A percentile compares a stretch with the other conserved stretches of the same genome.
phyloP scores from a whole-genome alignment of 2,113 vertebrate species.

The Syngnathus typhle region DNA sequence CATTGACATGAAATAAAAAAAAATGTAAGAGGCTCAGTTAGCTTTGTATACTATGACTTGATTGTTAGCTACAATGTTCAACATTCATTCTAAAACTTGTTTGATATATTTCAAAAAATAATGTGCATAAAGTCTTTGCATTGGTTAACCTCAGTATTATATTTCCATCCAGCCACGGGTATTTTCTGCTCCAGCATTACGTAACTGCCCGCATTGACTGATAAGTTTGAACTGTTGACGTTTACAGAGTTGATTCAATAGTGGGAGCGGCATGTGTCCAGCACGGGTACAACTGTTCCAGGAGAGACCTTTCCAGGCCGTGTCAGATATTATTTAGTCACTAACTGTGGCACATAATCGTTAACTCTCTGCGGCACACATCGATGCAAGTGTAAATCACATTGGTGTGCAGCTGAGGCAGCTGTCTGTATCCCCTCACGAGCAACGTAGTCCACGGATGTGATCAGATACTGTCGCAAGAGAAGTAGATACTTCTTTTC shows the following conservation, averaged over 20 bases:
- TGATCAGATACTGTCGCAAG: neutral
- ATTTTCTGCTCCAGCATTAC: constrained; percentile 43
- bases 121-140: neutral
- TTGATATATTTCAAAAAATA: too few species aligned
- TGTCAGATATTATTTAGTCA: constrained; percentile 68
- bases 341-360: constrained; percentile 69
- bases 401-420: constrained; percentile 58
- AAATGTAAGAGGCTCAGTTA: too few species aligned
- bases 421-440: constrained; percentile 24
- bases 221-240: constrained; percentile 38
- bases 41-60: too few species aligned
- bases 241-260: constrained; percentile 36
- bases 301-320: constrained; percentile 59
- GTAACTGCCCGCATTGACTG: constrained; percentile 55
- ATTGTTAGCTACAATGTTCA: too few species aligned
- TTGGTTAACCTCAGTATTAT: constrained; percentile 16
- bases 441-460: constrained; percentile 18
- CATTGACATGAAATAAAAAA: too few species aligned
- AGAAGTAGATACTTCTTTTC: constrained; percentile 9
- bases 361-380: constrained; percentile 59
- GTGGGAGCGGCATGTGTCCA: constrained; percentile 21
- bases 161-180: constrained; percentile 30
- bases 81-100: neutral
- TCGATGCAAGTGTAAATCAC: constrained; percentile 65
- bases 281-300: constrained; percentile 54